Conservation (phyloP, 2,888 invertebrate species). For the Lydus trimaculatus region DNA sequence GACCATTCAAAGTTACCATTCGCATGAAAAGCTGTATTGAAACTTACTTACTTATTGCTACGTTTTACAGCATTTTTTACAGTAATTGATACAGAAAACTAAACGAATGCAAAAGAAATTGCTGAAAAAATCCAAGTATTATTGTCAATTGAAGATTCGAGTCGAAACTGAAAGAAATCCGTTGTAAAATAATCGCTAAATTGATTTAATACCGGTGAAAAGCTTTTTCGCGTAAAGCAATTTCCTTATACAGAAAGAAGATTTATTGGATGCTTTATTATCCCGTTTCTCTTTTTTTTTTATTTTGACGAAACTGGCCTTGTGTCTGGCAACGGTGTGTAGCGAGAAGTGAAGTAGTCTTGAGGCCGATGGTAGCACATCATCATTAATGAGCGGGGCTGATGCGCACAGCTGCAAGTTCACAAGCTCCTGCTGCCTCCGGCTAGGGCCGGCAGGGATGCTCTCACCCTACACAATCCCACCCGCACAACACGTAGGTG, state of each 20-base stretch:
- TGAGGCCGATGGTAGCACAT: conserved; percentile 73
- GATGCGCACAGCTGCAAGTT: conserved; percentile 53
- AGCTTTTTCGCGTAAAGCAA: conserved; percentile 17
- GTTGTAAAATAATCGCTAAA: conserved; percentile 11
- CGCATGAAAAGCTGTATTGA: conserved; percentile 46
- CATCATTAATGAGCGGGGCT: conserved; percentile 77
- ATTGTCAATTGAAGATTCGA: not conserved
- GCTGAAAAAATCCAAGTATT: no score
- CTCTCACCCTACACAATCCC: conserved; percentile 35
- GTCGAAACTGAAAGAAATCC: not conserved
- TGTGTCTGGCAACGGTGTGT: conserved; percentile 41
- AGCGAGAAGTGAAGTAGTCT: conserved; percentile 77
- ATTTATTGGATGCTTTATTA: conserved; percentile 34
- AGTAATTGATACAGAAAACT: conserved; percentile 48
- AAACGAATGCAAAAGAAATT: not conserved
- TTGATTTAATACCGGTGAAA: conserved; percentile 20
- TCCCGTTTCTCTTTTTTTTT: conserved; percentile 17
- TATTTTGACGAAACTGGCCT: conserved; percentile 25
- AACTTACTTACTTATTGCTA: conserved; percentile 56
- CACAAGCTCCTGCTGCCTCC: conserved; percentile 47
- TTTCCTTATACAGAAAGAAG: conserved; percentile 20
- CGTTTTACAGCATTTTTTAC: conserved; percentile 45
- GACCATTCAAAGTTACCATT: conserved; percentile 48
- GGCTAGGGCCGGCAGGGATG: conserved; percentile 41
- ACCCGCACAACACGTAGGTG: conserved; percentile 47